Evolutionary conservation across 2,888 invertebrate genomes (phyloP).

Genomic region (Macrophya annulata): DNA sequence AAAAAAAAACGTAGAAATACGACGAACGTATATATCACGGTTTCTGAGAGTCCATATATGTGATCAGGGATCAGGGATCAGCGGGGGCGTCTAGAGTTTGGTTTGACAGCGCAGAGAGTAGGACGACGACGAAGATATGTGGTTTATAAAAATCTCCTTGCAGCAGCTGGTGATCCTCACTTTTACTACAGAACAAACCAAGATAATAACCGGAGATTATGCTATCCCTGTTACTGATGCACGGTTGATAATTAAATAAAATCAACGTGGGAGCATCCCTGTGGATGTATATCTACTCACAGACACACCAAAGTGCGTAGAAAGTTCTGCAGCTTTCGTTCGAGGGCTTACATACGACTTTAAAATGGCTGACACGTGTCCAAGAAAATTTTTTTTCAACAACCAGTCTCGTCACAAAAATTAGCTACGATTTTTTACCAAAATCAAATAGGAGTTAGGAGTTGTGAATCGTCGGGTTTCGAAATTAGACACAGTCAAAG

Average conservation of each 20-base stretch:
- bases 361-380: too few relatives aligned
- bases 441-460: too few relatives aligned
- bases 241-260: not conserved
- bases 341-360: not conserved
- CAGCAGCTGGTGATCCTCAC: not conserved
- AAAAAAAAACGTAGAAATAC: not conserved
- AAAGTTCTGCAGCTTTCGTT: not conserved
- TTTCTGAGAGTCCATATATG: slow-evolving; percentile 6
- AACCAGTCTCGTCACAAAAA: too few relatives aligned
- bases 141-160: not conserved
- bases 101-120: not conserved
- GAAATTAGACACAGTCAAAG: too few relatives aligned
- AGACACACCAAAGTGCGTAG: not conserved
- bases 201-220: slow-evolving; percentile 1
- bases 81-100: slow-evolving; percentile 2
- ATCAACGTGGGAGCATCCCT: not conserved
- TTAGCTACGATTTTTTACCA: too few relatives aligned
- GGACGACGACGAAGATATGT: not conserved
- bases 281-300: not conserved
- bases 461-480: too few relatives aligned
- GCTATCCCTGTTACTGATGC: not conserved
- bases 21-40: not conserved
- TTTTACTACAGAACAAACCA: not conserved
- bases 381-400: too few relatives aligned
- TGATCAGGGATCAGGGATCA: slow-evolving; percentile 17